phyloP scores from a whole-genome alignment of 2,113 vertebrate genomes.

The Sylvietta virens region DNA sequence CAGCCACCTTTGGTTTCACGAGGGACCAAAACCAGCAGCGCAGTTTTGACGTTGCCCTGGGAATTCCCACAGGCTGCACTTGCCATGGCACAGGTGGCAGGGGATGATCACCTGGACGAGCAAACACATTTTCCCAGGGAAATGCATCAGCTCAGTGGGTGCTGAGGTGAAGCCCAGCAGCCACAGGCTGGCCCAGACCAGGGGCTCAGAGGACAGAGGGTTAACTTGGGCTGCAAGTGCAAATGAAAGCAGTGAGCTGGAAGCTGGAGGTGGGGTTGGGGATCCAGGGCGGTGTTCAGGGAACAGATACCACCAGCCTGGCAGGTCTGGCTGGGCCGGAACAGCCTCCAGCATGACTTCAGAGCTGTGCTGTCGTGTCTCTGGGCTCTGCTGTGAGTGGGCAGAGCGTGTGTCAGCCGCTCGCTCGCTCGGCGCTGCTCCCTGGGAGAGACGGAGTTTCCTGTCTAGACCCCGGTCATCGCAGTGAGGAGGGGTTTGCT shows the following conservation, averaged over 20 bases:
- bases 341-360: neutral
- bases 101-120: neutral
- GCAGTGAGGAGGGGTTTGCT: neutral
- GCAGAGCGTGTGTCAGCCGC: neutral
- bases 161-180: neutral
- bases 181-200: neutral
- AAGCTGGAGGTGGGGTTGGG: neutral
- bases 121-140: neutral
- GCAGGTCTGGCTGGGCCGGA: neutral
- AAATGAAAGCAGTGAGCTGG: neutral
- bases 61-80: neutral
- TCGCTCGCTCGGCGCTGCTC: neutral
- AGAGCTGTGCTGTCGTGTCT: neutral
- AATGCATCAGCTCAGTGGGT: neutral
- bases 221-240: neutral
- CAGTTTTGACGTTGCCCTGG: neutral
- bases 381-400: neutral
- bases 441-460: neutral
- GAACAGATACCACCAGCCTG: neutral
- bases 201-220: neutral
- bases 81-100: neutral
- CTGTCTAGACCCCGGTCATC: conserved; percentile 43
- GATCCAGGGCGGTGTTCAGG: neutral
- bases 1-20: neutral
- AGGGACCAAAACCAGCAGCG: neutral